These are phyloP conservation scores for Sylvia atricapilla DNA, from an alignment of 2,113 vertebrate species.

Conservation along the genomic window DNA sequence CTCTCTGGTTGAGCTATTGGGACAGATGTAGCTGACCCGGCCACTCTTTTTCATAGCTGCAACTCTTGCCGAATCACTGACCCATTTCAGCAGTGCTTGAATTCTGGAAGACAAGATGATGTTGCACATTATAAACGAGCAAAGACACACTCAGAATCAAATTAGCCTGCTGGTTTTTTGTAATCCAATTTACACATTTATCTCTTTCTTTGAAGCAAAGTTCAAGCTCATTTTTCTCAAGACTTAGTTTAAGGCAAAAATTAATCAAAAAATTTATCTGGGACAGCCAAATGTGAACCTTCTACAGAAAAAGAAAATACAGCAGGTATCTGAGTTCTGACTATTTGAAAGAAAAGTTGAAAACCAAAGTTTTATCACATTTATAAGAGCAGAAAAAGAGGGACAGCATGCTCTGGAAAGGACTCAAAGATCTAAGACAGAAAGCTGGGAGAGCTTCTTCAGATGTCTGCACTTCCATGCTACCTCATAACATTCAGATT, in stretches of 20 bases:
- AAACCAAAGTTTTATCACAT: background rate
- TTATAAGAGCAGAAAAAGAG: background rate
- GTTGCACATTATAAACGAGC: background rate
- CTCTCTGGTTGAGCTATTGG: conserved; percentile 81
- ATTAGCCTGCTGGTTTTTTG: background rate
- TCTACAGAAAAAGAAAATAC: background rate
- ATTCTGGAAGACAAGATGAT: conserved; percentile 81
- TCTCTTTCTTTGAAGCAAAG: background rate
- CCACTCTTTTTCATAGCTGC: conserved; percentile 87
- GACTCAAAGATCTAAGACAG: background rate
- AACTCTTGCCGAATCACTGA: conserved; percentile 91
- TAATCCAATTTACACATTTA: background rate
- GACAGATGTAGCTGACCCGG: conserved; percentile 77
- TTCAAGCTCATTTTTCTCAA: background rate
- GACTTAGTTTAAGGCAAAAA: background rate
- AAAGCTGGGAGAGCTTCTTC: background rate
- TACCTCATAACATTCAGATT: background rate
- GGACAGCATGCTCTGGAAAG: background rate
- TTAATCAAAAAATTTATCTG: background rate
- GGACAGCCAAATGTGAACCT: background rate
- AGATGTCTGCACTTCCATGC: background rate
- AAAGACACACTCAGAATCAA: background rate
- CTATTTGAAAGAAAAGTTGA: background rate
- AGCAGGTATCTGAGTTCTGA: background rate
- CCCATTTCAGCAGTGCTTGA: conserved; percentile 96